Conservation (phyloP, 37 sponge, comb jelly and placozoan species). For the Spongilla lacustris region DNA sequence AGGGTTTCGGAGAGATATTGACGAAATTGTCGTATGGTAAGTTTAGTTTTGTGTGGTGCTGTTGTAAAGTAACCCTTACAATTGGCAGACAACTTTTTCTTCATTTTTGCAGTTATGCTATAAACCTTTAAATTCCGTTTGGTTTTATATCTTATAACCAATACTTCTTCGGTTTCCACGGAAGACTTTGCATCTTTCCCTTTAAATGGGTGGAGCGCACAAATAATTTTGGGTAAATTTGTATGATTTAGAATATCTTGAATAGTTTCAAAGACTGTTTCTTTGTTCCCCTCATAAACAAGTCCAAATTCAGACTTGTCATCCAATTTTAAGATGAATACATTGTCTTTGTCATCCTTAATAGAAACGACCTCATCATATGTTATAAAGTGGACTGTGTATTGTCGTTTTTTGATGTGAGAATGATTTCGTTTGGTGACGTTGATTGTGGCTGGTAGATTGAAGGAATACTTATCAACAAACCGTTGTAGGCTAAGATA, state of each 20-base stretch:
- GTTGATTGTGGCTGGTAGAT: not conserved
- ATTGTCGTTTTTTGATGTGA: not conserved
- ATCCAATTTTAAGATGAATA: not conserved
- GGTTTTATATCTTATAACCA: not conserved
- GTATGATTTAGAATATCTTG: slow-evolving; percentile 6
- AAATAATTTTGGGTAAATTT: slow-evolving; percentile 18
- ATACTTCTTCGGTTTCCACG: slow-evolving; percentile 14
- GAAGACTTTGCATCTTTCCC: slow-evolving; percentile 27
- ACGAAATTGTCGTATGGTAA: not conserved
- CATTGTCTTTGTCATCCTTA: not conserved
- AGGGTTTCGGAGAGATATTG: not conserved
- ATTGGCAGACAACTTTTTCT: not conserved
- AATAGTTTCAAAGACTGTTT: not conserved
- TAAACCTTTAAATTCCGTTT: not conserved
- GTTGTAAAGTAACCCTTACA: not conserved
- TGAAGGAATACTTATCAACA: not conserved
- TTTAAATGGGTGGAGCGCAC: slow-evolving; percentile 18
- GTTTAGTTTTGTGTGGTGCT: not conserved
- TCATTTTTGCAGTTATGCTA: not conserved
- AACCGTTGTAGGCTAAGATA: not conserved
- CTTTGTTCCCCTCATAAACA: not conserved
- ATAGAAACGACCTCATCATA: not conserved
- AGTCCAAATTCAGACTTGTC: not conserved
- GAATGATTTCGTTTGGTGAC: not conserved
- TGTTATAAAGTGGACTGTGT: not conserved